Conservation (phyloP, 2,113 vertebrate species). For the Proterorhinus semilunaris region DNA sequence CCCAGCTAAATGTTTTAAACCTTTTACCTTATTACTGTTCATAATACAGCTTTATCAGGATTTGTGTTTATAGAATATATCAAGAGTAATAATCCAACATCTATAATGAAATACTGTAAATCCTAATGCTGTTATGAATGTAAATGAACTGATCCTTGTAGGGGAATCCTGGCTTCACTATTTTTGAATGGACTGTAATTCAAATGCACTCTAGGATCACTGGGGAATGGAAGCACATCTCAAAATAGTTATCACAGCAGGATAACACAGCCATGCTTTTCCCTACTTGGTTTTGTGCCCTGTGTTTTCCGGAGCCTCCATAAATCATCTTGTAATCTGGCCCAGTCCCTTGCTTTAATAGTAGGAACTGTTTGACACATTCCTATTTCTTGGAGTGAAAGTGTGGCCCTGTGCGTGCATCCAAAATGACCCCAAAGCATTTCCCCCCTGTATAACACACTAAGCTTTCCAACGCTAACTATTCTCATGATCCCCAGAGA, state of each 20-base stretch:
- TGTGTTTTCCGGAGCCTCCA: slow-evolving; percentile 35
- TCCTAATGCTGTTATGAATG: not conserved
- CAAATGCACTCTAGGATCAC: slow-evolving; percentile 15
- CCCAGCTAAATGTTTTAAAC: no score
- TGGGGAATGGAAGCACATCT: slow-evolving; percentile 23
- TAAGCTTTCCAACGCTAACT: slow-evolving; percentile 33
- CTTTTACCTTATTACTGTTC: no score
- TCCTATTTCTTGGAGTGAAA: slow-evolving; percentile 25
- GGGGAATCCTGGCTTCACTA: not conserved
- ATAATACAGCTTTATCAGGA: no score
- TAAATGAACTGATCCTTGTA: not conserved
- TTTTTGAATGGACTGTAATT: slow-evolving; percentile 1
- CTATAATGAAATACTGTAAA: not conserved
- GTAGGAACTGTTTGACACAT: slow-evolving; percentile 31
- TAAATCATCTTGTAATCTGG: slow-evolving; percentile 69
- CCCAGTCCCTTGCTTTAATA: slow-evolving; percentile 51
- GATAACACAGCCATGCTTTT: slow-evolving; percentile 22
- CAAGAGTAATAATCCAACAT: no score
- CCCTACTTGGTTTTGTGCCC: slow-evolving; percentile 31
- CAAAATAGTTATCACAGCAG: slow-evolving; percentile 29
- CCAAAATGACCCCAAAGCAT: slow-evolving; percentile 36
- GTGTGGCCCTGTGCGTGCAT: not conserved
- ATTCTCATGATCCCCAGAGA: slow-evolving; percentile 34
- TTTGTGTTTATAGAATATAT: no score
- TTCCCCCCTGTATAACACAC: slow-evolving; percentile 29